Evolutionary conservation across 1,140 invertebrate species (phyloP), one percentile per base, ranked within the genome.

Genomic region (Delia radicum): DNA sequence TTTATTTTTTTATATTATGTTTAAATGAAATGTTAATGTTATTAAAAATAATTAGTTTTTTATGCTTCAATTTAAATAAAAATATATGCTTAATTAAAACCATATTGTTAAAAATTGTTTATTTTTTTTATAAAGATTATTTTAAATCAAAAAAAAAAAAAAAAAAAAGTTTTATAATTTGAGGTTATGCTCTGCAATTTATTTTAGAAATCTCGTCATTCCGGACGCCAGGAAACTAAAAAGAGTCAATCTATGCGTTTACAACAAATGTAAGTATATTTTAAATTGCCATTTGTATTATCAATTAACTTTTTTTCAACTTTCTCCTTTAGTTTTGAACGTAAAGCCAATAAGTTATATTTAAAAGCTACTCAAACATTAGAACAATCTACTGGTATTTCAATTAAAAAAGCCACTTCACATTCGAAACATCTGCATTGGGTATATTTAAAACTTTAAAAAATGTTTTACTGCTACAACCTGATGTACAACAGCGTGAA

Each of bases 371-470:
- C 94, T 0, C 93, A 94, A 81, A 94, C 93, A 12, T 82, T 93
- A 48, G 92, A 93, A 83, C 89, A 92, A 76, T 93, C 92, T 2
- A 93, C 92, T 1, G 92, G 93, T 2, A 87, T 93, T 87, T 65
- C 87, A 87, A 79, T 87, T 85, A 83, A 86, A 82, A 80, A 87
- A 80, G 79, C 87, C 80, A 76, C 87, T 82, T 86, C 84, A 79
- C 83, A 84, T 74, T 78, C 78, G 7, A 81, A 82, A 29, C 81
- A 86, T 67, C 94, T 0, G 94, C 95, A 18, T 83, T 97, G 61
- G 92, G 93, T 0, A 91, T 97, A 24, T 96, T 97, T 83, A 94
- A 95, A 0, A 94, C 96, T 63, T 86, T 97, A 4, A 94, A 94
- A 83, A 94, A 96, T 81, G 88, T 97, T 1, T 89, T 92, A 2